Percentiles rank a stretch among this genome's conserved stretches.
These are phyloP conservation scores for Drosophila seclusa DNA, from an alignment of 2,888 invertebrate genomes.

Conservation along the genomic window DNA sequence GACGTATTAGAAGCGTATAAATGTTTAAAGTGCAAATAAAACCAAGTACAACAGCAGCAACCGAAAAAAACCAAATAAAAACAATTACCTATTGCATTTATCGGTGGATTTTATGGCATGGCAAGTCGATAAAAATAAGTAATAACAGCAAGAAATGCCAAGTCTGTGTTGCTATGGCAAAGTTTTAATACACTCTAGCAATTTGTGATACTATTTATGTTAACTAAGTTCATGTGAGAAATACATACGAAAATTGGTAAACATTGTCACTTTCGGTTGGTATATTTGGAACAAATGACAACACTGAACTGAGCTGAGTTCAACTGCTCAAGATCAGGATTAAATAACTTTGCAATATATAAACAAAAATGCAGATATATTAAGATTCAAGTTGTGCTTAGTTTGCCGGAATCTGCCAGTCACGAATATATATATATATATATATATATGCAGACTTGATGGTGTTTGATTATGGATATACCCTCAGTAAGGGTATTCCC, in stretches of 20 bases:
- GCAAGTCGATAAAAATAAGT: constrained; percentile 34
- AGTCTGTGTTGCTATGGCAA: background rate
- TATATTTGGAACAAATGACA: background rate
- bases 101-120: constrained; percentile 33
- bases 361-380: background rate
- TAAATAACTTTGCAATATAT: background rate
- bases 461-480: background rate
- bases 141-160: background rate
- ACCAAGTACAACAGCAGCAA: constrained; percentile 29
- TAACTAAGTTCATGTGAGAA: background rate
- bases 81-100: constrained; percentile 26
- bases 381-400: background rate
- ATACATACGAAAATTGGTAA: background rate
- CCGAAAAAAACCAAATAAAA: constrained; percentile 4
- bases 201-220: background rate
- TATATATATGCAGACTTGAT: background rate
- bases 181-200: background rate
- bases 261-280: background rate
- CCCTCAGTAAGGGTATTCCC: constrained; percentile 1
- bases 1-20: constrained; percentile 20
- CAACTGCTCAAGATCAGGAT: background rate
- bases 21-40: constrained; percentile 47
- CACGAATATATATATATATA: background rate
- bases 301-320: background rate
- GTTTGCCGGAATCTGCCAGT: no score